Conservation (phyloP, 1,140 invertebrate genomes). For the Adelges cooleyi region DNA sequence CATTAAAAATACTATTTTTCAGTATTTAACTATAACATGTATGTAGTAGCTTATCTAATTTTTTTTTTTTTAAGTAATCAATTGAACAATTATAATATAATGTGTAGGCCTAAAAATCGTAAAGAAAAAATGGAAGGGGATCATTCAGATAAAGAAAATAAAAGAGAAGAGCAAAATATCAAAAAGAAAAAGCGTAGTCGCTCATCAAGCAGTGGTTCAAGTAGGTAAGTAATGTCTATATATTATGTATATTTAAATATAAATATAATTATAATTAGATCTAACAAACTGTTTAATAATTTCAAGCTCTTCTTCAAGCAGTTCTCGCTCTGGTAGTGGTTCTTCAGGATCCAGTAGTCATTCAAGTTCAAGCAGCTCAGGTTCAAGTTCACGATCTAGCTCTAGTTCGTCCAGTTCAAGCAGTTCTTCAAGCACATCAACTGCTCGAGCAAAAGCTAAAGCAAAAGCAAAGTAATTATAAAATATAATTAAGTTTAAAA, state of each 20-base stretch:
- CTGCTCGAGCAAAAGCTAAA: conserved; percentile 46
- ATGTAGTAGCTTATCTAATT: too few relatives aligned
- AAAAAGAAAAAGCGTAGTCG: conserved; percentile 33
- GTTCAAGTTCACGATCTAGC: conserved; percentile 53
- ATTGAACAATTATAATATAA: too few relatives aligned
- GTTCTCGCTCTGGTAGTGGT: conserved; percentile 59
- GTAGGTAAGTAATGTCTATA: too few relatives aligned
- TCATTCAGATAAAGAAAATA: conserved; percentile 34
- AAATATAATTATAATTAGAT: too few relatives aligned
- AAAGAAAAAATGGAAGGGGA: conserved; percentile 32
- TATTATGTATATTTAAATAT: too few relatives aligned
- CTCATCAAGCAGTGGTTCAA: conserved; percentile 31
- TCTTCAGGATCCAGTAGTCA: conserved; percentile 46
- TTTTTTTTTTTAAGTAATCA: too few relatives aligned
- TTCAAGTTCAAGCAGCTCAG: conserved; percentile 48
- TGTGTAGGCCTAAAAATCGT: conserved; percentile 13
- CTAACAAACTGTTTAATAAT: too few relatives aligned
- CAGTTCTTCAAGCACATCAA: conserved; percentile 49
- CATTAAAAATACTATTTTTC: too few relatives aligned
- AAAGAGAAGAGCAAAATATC: conserved; percentile 34
- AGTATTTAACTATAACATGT: too few relatives aligned
- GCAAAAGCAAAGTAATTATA: conserved; percentile 46
- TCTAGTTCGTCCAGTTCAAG: conserved; percentile 51
- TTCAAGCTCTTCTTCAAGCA: conserved; percentile 22
- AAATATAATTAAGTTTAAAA: conserved; percentile 7